Percentiles rank a stretch among this genome's conserved stretches.
phyloP scores from a whole-genome alignment of 2,888 invertebrate species.

The Cosmorhoe ocellata region DNA sequence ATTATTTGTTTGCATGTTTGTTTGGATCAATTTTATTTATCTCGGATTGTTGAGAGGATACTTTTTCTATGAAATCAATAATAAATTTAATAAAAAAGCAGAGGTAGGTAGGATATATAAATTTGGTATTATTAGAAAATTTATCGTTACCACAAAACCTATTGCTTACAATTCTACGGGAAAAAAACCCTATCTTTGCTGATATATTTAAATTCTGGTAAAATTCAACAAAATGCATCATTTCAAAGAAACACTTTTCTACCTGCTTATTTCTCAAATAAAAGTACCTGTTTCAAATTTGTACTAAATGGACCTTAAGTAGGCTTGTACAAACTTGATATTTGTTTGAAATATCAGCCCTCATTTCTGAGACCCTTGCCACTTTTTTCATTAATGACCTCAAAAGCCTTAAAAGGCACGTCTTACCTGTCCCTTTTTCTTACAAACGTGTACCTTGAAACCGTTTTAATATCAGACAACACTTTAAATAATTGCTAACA shows the following conservation, averaged over 20 bases:
- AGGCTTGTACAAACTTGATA: slow-evolving; percentile 9
- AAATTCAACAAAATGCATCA: too few species aligned
- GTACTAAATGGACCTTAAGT: slow-evolving; percentile 11
- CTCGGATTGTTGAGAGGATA: too few species aligned
- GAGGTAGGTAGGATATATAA: too few species aligned
- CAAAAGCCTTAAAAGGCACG: slow-evolving; percentile 31
- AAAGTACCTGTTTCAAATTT: slow-evolving; percentile 1
- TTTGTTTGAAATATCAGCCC: slow-evolving; percentile 14
- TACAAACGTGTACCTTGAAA: slow-evolving; percentile 28
- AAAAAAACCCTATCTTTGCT: too few species aligned
- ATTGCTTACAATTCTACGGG: too few species aligned
- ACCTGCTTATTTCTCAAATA: slow-evolving; percentile 17
- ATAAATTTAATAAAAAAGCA: too few species aligned
- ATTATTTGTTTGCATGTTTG: background rate
- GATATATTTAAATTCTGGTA: too few species aligned
- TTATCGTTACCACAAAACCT: too few species aligned
- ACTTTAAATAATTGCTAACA: slow-evolving; percentile 7
- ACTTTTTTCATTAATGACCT: slow-evolving; percentile 28
- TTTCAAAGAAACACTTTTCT: background rate
- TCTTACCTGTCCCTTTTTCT: slow-evolving; percentile 29
- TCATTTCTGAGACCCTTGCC: slow-evolving; percentile 6
- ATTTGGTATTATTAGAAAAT: too few species aligned
- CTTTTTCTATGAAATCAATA: too few species aligned
- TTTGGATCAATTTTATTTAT: background rate
- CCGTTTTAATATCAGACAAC: slow-evolving; percentile 24